Evolutionary conservation across 2,797 vertebrate species (phyloP).

Genomic region (Sebastes itinus): DNA sequence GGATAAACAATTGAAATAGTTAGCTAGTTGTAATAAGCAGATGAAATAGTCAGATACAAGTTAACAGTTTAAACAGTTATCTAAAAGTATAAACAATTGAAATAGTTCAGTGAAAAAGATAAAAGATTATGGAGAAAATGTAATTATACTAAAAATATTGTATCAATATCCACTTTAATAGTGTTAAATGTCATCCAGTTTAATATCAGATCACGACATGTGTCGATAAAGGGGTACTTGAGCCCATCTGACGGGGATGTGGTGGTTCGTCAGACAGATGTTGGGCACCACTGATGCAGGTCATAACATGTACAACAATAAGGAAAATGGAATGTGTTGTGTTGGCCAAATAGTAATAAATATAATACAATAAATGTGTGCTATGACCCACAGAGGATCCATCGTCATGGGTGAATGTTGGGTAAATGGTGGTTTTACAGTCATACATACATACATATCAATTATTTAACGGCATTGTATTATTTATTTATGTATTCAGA

Average conservation of each 20-base stretch:
- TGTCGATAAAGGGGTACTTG: not conserved
- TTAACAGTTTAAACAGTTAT: no score
- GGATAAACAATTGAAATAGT: no score
- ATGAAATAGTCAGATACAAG: no score
- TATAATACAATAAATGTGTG: not conserved
- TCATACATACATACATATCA: not conserved
- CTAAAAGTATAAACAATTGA: no score
- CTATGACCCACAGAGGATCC: constrained; percentile 6
- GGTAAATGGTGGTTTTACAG: constrained; percentile 2
- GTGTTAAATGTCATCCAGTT: not conserved
- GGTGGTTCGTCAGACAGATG: not conserved
- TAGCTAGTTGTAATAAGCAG: no score
- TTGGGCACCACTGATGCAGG: not conserved
- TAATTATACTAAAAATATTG: not conserved
- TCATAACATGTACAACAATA: not conserved
- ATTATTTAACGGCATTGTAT: constrained; percentile 23
- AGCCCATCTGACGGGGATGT: not conserved
- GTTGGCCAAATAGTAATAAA: not conserved
- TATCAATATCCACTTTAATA: not conserved
- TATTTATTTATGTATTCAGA: constrained; percentile 28
- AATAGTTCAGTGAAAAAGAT: no score
- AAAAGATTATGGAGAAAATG: no score
- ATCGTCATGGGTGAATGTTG: constrained; percentile 9
- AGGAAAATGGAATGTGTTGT: not conserved
- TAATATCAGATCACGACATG: not conserved